Evolutionary conservation across 1,140 invertebrate species (phyloP).

Genomic region (Lamellibrachia luymesi): DNA sequence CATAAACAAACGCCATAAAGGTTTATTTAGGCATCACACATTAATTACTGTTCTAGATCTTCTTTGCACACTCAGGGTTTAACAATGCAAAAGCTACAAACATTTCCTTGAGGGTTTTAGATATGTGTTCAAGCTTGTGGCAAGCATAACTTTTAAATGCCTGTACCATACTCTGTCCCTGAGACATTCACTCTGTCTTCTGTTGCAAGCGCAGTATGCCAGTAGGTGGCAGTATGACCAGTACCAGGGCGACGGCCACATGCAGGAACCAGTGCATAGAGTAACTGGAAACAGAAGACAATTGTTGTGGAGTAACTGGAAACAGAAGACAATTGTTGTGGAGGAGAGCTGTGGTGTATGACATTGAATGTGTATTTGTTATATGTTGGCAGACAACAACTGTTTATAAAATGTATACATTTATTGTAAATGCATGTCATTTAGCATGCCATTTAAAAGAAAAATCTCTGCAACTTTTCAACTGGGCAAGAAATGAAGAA

Average conservation of each 20-base stretch:
- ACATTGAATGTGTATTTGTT: too few species aligned
- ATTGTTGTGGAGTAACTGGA: background rate
- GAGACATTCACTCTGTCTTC: background rate
- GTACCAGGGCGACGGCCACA: background rate
- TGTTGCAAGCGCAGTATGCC: background rate
- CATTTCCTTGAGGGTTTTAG: background rate
- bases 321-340: background rate
- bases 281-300: background rate
- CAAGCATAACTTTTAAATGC: background rate
- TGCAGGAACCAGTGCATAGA: background rate
- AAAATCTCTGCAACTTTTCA: too few species aligned
- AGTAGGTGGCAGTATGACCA: background rate
- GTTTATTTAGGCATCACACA: background rate
- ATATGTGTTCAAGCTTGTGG: background rate
- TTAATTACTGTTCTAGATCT: background rate
- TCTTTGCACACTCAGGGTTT: background rate
- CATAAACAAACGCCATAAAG: background rate
- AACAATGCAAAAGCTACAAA: background rate
- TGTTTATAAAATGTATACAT: too few species aligned
- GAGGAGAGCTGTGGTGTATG: too few species aligned
- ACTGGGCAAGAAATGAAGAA: too few species aligned
- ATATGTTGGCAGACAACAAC: too few species aligned
- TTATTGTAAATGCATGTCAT: too few species aligned
- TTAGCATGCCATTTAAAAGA: too few species aligned
- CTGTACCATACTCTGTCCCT: background rate